Base-by-base conservation (phyloP, 2,113 vertebrate genomes). In the Fukomys damarensis region DNA sequence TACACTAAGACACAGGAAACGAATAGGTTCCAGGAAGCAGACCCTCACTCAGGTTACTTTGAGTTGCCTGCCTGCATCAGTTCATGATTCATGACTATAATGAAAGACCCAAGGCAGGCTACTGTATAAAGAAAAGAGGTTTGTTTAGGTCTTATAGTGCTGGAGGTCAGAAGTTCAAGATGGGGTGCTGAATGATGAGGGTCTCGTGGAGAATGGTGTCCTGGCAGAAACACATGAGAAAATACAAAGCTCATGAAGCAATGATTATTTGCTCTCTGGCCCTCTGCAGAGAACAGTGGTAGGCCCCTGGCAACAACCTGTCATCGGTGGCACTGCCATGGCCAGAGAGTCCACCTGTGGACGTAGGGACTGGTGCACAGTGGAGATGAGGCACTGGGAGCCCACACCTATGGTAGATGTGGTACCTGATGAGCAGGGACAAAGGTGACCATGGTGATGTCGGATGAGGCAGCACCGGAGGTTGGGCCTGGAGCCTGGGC, bases 391-490 rank as follows among this genome's bases (percentile, higher is more conserved):
- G 59, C 52, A 0, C 0, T 3, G 22, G 89, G 65, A 38, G 10
- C 5, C 8, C 1, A 26, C 20, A 19, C 3, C 9, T 7, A 38
- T 38, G 16, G 65, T 0, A 7, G 58, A 4, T 2, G 35, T 3
- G 17, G 28, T 19, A 24, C 11, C 35, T 61, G 7, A 0, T 20
- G 41, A 1, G 19, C 3, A 35, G 32, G 12, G 38, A 5, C 22
- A 0, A 3, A 0, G 14, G 41, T 24, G 13, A 9, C 1, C 8
- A 9, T 2, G 0, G 4, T 12, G 4, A 35, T 1, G 2, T 11
- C 6, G 46, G 43, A 38, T n/a, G 46, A 81, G 43, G 10, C 3
- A 17, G 22, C 13, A 35, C 54, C n/a, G 32, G 20, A 6, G 1
- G 17, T 7, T 19, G 17, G 19, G 54, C 6, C 11, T 32, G 41